Conservation (phyloP, 2,113 vertebrate species). For the Lichenostomus cassidix region DNA sequence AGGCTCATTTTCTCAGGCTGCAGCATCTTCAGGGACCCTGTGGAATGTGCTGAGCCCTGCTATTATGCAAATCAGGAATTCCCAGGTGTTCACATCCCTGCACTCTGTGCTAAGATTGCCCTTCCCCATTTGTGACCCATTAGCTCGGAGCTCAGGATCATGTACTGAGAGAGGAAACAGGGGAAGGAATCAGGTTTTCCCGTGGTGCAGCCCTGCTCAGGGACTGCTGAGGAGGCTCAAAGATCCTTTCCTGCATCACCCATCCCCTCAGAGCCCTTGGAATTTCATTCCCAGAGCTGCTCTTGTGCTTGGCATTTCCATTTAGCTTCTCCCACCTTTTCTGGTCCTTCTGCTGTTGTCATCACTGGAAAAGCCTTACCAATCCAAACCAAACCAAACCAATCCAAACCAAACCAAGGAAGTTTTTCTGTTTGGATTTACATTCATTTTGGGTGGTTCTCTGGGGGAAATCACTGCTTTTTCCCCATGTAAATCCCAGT, state of each 20-base stretch:
- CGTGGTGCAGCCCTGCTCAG: background rate
- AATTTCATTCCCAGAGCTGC: background rate
- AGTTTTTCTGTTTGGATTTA: background rate
- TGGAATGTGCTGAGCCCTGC: background rate
- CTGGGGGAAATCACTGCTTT: background rate
- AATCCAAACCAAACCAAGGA: background rate
- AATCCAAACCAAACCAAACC: background rate
- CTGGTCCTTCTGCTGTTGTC: background rate
- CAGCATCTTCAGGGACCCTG: slow-evolving; percentile 17
- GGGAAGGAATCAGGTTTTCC: background rate
- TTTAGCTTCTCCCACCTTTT: background rate
- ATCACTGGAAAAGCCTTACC: background rate
- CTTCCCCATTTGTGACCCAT: background rate
- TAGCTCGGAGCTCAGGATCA: background rate
- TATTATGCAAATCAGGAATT: background rate
- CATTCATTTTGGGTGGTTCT: fast-evolving
- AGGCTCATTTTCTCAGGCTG: slow-evolving; percentile 15
- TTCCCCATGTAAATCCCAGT: background rate
- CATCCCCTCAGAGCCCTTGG: background rate
- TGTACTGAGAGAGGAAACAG: background rate
- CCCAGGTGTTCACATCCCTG: background rate
- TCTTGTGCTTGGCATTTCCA: background rate
- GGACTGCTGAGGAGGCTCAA: fast-evolving
- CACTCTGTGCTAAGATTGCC: background rate
- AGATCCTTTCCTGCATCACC: background rate